These are phyloP conservation scores for Dascillus cervinus DNA, from an alignment of 2,888 invertebrate genomes.

Conservation along the genomic window DNA sequence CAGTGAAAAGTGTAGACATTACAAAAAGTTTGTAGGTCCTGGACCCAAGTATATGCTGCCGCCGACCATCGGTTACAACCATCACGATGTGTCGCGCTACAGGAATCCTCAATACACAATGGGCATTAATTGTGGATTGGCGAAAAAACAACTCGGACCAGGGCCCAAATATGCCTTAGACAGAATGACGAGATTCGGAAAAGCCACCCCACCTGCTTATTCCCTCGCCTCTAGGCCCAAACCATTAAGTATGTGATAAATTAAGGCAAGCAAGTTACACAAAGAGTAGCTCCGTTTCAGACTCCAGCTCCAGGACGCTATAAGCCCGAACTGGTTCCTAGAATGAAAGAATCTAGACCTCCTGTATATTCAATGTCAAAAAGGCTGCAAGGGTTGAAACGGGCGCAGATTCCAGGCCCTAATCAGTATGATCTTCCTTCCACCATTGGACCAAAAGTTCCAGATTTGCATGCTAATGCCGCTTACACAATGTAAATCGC, in stretches of 20 bases:
- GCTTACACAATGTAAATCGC: conserved; percentile 46
- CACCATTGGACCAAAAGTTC: conserved; percentile 47
- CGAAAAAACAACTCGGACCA: conserved; percentile 33
- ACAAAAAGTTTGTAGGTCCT: conserved; percentile 54
- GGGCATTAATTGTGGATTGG: conserved; percentile 34
- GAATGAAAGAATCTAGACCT: conserved; percentile 48
- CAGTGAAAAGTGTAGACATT: too few relatives aligned
- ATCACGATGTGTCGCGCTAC: conserved; percentile 55
- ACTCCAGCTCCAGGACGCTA: conserved; percentile 61
- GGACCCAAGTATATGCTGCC: conserved; percentile 61
- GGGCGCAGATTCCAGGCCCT: conserved; percentile 49
- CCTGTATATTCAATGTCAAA: conserved; percentile 53
- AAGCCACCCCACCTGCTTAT: conserved; percentile 47
- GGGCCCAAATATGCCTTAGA: conserved; percentile 45
- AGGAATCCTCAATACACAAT: conserved; percentile 60
- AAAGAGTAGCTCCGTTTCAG: conserved; percentile 19
- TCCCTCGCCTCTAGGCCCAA: conserved; percentile 22
- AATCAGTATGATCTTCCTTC: conserved; percentile 51
- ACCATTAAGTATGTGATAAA: conserved; percentile 12
- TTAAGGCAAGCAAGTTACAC: not conserved
- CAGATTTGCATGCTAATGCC: conserved; percentile 43
- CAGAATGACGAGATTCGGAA: conserved; percentile 43
- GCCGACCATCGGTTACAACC: conserved; percentile 51
- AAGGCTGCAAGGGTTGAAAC: conserved; percentile 32
- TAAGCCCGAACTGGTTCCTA: conserved; percentile 49